Evolutionary conservation across 1,140 invertebrate species (phyloP).

Genomic region (Bombus turneri): DNA sequence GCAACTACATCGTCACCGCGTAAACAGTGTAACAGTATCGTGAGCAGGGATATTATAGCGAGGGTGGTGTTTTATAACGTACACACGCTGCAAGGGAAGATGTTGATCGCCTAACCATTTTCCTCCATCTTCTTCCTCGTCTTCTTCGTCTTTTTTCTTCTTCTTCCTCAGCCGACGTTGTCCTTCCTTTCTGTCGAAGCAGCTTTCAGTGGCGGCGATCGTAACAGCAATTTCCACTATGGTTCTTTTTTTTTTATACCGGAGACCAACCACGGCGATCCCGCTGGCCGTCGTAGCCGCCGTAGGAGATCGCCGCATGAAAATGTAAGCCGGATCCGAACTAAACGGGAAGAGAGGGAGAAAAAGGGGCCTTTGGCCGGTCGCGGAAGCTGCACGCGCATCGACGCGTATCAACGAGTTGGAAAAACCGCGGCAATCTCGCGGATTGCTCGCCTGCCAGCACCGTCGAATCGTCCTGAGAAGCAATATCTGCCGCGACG

Average conservation of each 20-base stretch:
- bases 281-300: neutral
- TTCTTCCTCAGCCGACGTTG: too few relatives aligned
- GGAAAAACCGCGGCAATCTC: slow-evolving; percentile 36
- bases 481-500: neutral
- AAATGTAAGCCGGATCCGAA: slow-evolving; percentile 13
- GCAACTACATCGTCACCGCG: neutral
- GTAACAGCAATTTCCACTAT: slow-evolving; percentile 63
- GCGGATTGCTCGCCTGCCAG: slow-evolving; percentile 11
- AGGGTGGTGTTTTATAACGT: slow-evolving; percentile 30
- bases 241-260: neutral
- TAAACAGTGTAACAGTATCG: neutral
- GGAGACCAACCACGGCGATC: slow-evolving; percentile 41
- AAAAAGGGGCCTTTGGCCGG: neutral
- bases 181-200: too few relatives aligned
- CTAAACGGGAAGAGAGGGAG: neutral
- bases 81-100: slow-evolving; percentile 23
- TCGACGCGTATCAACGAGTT: slow-evolving; percentile 17
- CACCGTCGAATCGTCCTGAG: too few relatives aligned
- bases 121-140: neutral
- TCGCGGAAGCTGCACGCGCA: slow-evolving; percentile 10
- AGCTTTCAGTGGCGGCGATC: slow-evolving; percentile 25
- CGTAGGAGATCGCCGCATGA: slow-evolving; percentile 20
- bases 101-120: neutral
- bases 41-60: slow-evolving; percentile 32
- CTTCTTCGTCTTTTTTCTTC: neutral